Conservation (phyloP, 1,140 invertebrate genomes). For the Scaptomyza montana region DNA sequence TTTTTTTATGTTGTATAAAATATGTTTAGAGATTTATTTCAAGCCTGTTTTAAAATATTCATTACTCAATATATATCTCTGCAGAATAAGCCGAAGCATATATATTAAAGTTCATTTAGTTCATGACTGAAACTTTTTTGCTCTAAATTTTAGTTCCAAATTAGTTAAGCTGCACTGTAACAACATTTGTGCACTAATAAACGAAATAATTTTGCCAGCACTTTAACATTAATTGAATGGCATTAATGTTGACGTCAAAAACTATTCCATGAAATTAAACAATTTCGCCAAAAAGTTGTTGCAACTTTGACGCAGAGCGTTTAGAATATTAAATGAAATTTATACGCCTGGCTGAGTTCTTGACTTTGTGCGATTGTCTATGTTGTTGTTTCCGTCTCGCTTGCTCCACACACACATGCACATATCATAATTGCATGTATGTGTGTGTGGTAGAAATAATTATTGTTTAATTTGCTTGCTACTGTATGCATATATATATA, state of each 20-base stretch:
- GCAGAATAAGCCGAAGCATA: background rate
- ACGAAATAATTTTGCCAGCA: slow-evolving; percentile 69
- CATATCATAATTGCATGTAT: background rate
- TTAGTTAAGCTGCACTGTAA: slow-evolving; percentile 25
- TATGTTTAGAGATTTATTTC: too few species aligned
- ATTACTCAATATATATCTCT: too few species aligned
- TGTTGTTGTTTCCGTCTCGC: slow-evolving; percentile 45
- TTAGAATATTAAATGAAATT: slow-evolving; percentile 74
- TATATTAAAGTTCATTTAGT: too few species aligned
- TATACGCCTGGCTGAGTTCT: slow-evolving; percentile 52
- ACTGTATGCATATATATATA: background rate
- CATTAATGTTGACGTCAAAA: slow-evolving; percentile 36
- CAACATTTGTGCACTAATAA: slow-evolving; percentile 54
- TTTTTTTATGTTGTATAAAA: too few species aligned
- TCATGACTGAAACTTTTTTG: too few species aligned
- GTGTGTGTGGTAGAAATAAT: slow-evolving; percentile 65
- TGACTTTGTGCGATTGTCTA: slow-evolving; percentile 19
- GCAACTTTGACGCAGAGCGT: slow-evolving; percentile 40
- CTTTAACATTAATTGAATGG: slow-evolving; percentile 79
- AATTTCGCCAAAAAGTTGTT: slow-evolving; percentile 70
- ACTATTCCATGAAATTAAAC: slow-evolving; percentile 74
- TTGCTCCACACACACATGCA: slow-evolving; percentile 42
- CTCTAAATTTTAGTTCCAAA: background rate
- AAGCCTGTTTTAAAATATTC: too few species aligned
- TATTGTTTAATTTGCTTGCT: slow-evolving; percentile 75